Evolutionary conservation across 2,113 vertebrate species (phyloP).

Genomic region (Malurus elegans): DNA sequence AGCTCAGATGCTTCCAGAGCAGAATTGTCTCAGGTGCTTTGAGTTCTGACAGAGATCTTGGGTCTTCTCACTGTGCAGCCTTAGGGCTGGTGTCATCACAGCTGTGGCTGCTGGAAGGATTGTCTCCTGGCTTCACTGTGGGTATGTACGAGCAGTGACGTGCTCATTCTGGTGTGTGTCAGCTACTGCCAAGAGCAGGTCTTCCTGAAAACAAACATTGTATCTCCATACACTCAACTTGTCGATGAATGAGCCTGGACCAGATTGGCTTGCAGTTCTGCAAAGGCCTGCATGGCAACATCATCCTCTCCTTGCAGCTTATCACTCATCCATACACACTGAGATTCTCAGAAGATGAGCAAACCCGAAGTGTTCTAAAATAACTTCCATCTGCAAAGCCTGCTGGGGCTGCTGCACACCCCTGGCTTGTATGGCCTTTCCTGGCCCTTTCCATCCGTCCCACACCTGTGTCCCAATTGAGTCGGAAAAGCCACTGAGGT

Average conservation of each 20-base stretch:
- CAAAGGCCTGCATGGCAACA: not conserved
- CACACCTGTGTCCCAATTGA: not conserved
- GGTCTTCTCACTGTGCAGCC: not conserved
- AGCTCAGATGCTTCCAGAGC: not conserved
- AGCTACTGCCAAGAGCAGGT: not conserved
- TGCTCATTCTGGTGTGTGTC: not conserved
- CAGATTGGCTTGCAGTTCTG: not conserved
- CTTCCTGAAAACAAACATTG: fast-evolving
- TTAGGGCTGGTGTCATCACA: not conserved
- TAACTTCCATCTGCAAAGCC: not conserved
- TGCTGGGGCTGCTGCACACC: not conserved
- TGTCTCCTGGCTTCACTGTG: not conserved
- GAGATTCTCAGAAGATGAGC: not conserved
- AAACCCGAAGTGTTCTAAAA: not conserved
- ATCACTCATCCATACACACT: not conserved
- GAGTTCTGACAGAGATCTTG: fast-evolving
- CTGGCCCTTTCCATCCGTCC: not conserved
- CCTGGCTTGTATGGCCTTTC: not conserved
- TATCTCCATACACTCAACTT: not conserved
- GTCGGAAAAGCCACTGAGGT: not conserved
- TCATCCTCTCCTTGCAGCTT: not conserved
- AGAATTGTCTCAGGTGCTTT: fast-evolving
- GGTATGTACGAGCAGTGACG: not conserved
- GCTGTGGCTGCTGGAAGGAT: not conserved
- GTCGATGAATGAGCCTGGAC: not conserved